Evolutionary conservation across 2,888 invertebrate genomes (phyloP), one percentile per base, ranked within the genome.

Genomic region (Spicauda simplicius): DNA sequence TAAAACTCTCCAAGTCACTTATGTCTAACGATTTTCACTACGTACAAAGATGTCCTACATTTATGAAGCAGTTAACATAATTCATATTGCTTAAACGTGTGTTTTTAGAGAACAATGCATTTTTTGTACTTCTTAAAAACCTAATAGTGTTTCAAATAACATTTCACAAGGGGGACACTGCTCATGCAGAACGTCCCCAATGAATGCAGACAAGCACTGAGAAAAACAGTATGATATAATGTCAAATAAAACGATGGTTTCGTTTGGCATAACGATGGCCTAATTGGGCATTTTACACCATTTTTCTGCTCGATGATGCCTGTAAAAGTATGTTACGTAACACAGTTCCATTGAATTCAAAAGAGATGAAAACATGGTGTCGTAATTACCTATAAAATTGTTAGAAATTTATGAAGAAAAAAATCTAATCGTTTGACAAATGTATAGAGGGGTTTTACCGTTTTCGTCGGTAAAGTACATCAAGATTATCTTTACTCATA

Each of bases 191-290:
- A 59, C 48, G 45, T 41, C 20, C 3, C 33, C 33, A 33, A 25
- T 4, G 25, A 25, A 1, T 10, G 8, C 33, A 33, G 37, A 52
- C 52, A 12, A 20, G 41, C 20, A 52, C n/a, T 41, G 19, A 64
- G 16, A 33, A 57, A 64, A 56, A 37, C 54, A 57, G n/a, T 57
- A 20, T 64, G 57, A 64, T 20, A 64, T 58, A 64, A 64, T 37
- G 52, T 18, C 33, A 61, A 61, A 57, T 63, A 55, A 55, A 54
- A 45, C 45, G 41, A 41, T 45, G 37, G 30, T 48, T 45, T 19
- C 56, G 48, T 64, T 56, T 64, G 57, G 33, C 56, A 55, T 19
- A 55, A 14, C 48, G 41, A 45, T 62, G 30, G 55, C 33, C 48
- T 63, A 45, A 63, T 30, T 63, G 45, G 63, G 45, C 19, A 59